These are phyloP conservation scores for Drosophila sechellia DNA, from an alignment of 1,140 invertebrate species.

Conservation along the genomic window DNA sequence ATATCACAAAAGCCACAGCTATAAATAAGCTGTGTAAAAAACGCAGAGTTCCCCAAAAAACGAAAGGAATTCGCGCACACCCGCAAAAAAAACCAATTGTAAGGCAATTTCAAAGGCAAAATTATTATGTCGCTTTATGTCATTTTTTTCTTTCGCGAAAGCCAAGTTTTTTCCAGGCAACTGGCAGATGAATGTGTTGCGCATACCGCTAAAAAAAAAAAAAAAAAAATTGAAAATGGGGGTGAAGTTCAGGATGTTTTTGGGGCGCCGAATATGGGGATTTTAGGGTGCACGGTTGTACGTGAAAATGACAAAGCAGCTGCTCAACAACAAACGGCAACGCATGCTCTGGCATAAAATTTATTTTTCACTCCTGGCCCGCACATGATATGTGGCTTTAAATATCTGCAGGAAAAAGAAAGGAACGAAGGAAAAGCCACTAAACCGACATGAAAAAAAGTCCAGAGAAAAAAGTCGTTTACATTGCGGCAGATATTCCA, in stretches of 20 bases:
- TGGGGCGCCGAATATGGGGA: neutral
- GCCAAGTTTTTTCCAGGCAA: slow-evolving; percentile 46
- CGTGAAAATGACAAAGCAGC: slow-evolving; percentile 81
- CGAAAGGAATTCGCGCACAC: slow-evolving; percentile 41
- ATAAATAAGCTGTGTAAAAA: slow-evolving; percentile 55
- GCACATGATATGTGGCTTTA: slow-evolving; percentile 73
- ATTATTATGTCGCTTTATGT: slow-evolving; percentile 83
- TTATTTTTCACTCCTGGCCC: slow-evolving; percentile 66
- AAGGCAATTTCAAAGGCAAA: slow-evolving; percentile 81
- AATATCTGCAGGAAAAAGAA: slow-evolving; percentile 38
- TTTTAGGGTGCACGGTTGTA: slow-evolving; percentile 34
- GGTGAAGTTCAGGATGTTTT: slow-evolving; percentile 6
- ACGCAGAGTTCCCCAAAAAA: slow-evolving; percentile 6
- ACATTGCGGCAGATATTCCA: slow-evolving; percentile 53
- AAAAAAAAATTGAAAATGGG: neutral
- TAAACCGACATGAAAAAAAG: slow-evolving; percentile 14
- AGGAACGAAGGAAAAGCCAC: slow-evolving; percentile 7
- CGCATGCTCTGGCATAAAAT: slow-evolving; percentile 73
- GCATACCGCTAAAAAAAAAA: neutral
- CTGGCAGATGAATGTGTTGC: slow-evolving; percentile 60
- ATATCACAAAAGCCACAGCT: slow-evolving; percentile 44
- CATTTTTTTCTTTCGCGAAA: slow-evolving; percentile 55
- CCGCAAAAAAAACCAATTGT: slow-evolving; percentile 70
- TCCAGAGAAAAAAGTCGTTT: slow-evolving; percentile 38
- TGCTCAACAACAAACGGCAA: slow-evolving; percentile 68